Evolutionary conservation across 2,888 invertebrate species (phyloP).

Genomic region (Acleris emargana): DNA sequence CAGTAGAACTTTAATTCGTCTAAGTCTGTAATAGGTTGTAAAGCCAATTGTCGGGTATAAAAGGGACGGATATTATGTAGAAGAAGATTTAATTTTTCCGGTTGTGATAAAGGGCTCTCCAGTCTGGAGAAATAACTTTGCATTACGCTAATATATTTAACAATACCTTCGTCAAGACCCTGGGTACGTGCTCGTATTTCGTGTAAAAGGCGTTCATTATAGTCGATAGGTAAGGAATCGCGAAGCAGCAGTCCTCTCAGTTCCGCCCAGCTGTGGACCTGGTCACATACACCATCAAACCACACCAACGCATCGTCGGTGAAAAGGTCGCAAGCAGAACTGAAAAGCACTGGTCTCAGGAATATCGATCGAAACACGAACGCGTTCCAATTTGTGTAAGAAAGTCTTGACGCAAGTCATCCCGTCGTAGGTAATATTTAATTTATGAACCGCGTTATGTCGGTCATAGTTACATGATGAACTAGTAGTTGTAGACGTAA

Average conservation of each 20-base stretch:
- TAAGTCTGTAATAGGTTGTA: neutral
- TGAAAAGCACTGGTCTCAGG: neutral
- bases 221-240: neutral
- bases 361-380: neutral
- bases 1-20: neutral
- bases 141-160: neutral
- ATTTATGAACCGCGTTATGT: neutral
- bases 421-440: neutral
- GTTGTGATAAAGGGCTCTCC: neutral
- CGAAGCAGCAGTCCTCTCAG: neutral
- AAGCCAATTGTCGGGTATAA: neutral
- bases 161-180: neutral
- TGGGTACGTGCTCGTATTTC: neutral
- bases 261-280: neutral
- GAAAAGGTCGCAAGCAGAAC: neutral
- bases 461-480: neutral
- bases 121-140: neutral
- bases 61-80: neutral
- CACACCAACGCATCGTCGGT: neutral
- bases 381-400: neutral
- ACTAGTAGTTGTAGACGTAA: neutral
- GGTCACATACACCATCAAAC: neutral
- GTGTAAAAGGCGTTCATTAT: neutral
- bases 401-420: neutral
- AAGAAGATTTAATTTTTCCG: neutral